Evolutionary conservation across 2,797 vertebrate genomes (phyloP), one percentile per base, ranked within the genome.

Genomic region (Sternarchorhynchus goeldii): DNA sequence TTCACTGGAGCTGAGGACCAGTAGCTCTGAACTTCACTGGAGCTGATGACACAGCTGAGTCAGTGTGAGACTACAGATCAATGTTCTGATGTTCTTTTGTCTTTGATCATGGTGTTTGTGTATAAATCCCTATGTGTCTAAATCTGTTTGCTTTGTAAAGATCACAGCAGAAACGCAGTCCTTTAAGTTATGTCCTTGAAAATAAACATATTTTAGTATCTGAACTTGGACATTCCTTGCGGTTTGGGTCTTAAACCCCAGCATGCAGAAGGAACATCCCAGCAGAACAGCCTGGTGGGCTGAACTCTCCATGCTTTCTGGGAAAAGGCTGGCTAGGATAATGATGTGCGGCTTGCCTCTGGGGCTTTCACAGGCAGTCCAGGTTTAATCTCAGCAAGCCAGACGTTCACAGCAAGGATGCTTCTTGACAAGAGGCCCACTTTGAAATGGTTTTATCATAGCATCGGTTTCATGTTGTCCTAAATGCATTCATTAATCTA

Each of bases 101-200:
- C 85, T 80, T 78, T 78, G 74, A 73, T 78, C 76, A 84, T 79
- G 76, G 80, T 83, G 85, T 87, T 82, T 83, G 85, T 90, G 84
- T 85, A 78, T 72, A 89, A 82, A 81, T 90, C 84, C 58, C 72
- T 85, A 82, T 88, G 85, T 89, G 90, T 88, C 86, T 88, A 87
- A 85, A 83, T 87, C 78, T 81, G 79, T 89, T 90, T 89, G 85
- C 86, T 88, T 88, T 87, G 86, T 90, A 91, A 90, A 92, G 87
- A 90, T 89, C 85, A 88, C 87, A 89, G 87, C 90, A 90, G 91
- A 90, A 81, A 32, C 10, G 1, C 41, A 10, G 12, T 34, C 7
- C 41, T 72, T 55, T 29, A 12, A 75, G 21, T 64, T 81, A 82
- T 85, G 83, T 71, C 73, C 66, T 65, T 55, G 18, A 50, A 68